Conservation (phyloP, 2,113 vertebrate genomes). For the Cnemophilus loriae region DNA sequence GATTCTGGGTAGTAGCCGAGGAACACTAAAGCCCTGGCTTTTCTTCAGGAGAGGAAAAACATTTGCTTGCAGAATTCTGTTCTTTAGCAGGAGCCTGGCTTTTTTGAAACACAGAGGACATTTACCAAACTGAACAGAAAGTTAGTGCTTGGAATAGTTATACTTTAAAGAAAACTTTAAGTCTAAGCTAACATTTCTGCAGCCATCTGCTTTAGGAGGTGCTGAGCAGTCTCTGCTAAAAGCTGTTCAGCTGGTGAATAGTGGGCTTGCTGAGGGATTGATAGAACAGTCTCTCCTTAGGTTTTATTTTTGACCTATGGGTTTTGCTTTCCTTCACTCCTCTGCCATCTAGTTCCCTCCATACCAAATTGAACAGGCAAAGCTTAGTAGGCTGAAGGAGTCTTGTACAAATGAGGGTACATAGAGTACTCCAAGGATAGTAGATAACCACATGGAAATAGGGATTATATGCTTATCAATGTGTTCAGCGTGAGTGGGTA, state of each 20-base stretch:
- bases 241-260: not conserved
- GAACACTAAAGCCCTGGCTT: constrained; percentile 9
- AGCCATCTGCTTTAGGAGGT: not conserved
- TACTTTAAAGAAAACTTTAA: not conserved
- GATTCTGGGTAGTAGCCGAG: not conserved
- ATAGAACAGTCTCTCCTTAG: not conserved
- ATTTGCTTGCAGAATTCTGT: not conserved
- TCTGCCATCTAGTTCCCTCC: not conserved
- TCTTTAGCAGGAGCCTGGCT: not conserved
- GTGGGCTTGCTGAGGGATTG: not conserved
- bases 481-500: not conserved
- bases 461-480: not conserved
- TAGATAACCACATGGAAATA: not conserved
- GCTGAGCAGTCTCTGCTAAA: not conserved
- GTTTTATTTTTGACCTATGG: not conserved
- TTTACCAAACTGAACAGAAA: not conserved
- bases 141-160: not conserved
- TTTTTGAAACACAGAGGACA: not conserved
- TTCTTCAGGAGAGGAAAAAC: not conserved
- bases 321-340: not conserved
- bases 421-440: not conserved
- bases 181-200: not conserved
- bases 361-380: not conserved
- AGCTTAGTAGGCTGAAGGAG: not conserved
- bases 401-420: not conserved